Evolutionary conservation across 2,888 invertebrate species (phyloP).

Genomic region (Anarsia innoxiella): DNA sequence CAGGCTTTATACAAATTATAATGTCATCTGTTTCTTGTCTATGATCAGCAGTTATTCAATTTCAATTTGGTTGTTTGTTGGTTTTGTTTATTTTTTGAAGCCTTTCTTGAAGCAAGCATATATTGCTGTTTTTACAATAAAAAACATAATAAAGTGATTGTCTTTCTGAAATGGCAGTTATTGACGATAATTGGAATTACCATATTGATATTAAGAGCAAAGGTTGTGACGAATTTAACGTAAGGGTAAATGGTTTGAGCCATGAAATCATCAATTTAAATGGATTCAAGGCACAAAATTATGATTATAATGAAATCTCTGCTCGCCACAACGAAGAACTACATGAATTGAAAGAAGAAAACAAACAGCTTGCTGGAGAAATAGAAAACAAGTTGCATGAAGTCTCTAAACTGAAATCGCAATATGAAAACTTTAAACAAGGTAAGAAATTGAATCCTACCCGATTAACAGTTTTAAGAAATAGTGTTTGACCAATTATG

Average conservation of each 20-base stretch:
- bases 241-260: conserved; percentile 24
- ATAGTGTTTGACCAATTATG: too few species aligned
- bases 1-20: too few species aligned
- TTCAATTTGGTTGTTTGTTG: not conserved
- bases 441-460: conserved; percentile 26
- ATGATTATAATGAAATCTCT: conserved; percentile 23
- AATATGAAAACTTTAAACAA: conserved; percentile 51
- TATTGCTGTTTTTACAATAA: too few species aligned
- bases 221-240: conserved; percentile 29
- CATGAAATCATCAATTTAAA: conserved; percentile 32
- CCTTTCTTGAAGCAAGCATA: too few species aligned
- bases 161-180: conserved; percentile 42
- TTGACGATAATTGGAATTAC: conserved; percentile 42
- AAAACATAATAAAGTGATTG: too few species aligned
- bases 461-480: not conserved
- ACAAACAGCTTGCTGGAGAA: conserved; percentile 42
- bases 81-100: not conserved
- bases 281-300: conserved; percentile 31
- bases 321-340: conserved; percentile 45
- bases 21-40: too few species aligned
- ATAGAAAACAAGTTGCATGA: conserved; percentile 44
- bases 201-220: conserved; percentile 25
- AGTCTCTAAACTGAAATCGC: conserved; percentile 35
- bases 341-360: conserved; percentile 38
- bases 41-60: too few species aligned